Base-by-base conservation (phyloP, 1,140 invertebrate species). In the Micrasema longulum region DNA sequence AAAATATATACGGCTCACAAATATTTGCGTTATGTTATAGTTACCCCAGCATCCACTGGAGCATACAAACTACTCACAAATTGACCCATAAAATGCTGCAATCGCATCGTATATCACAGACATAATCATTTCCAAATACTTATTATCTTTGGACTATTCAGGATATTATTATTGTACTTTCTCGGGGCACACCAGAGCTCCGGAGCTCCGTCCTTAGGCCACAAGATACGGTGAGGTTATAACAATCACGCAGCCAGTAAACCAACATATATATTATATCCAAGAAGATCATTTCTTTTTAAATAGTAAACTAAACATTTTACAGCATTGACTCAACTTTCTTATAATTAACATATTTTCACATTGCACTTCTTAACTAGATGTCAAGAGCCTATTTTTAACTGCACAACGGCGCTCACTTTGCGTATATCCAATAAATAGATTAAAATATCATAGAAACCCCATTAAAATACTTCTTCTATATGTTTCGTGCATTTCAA, bases 401-500 rank as follows among this genome's bases (percentile, higher is more conserved):
- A 57, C 73, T 52, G 67, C 63, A 71, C 57, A 16, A 55, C 62
- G 68, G 72, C 68, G 65, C 26, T 72, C 73, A 45, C 55, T 63
- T 71, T 71, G 73, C 65, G 71, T 50, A 57, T 68, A 73, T 75
- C 45, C 43, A 69, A 75, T 72, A 53, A 72, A 72, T 53, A 65
- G 14, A 66, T 70, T 68, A 70, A 70, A 69, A 48, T 55, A 69
- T 65, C 65, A 70, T 74, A 74, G 68, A 74, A 72, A 76, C 70
- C 70, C 74, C 70, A 73, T 76, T 70, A 72, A 72, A 76, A 76
- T 76, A 81, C 80, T 83, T 85, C 84, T 85, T 85, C 84, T 85
- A 84, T 79, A 85, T 85, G 84, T 85, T 85, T 85, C 83, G 84
- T 85, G 84, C 84, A 85, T 85, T 85, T 85, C 84, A 82, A 85